These are phyloP conservation scores for Anser cygnoides DNA, from an alignment of 2,113 vertebrate species.

Conservation along the genomic window DNA sequence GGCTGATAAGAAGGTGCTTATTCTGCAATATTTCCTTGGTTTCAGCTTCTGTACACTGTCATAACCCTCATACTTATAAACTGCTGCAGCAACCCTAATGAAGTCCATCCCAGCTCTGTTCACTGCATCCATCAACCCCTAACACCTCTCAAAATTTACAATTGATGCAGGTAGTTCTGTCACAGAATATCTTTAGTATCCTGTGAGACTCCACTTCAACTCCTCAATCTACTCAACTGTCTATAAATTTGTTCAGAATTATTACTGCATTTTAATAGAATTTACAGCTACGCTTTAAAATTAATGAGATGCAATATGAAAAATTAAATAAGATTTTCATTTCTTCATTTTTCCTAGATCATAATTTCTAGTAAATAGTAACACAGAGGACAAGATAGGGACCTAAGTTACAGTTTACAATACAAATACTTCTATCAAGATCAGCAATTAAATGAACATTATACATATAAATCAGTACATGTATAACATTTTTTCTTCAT, in stretches of 20 bases:
- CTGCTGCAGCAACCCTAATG: not conserved
- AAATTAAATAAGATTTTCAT: not conserved
- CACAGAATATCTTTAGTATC: not conserved
- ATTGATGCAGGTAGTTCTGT: not conserved
- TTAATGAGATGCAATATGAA: not conserved
- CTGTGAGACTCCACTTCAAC: not conserved
- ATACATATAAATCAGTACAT: not conserved
- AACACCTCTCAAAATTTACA: not conserved
- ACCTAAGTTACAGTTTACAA: not conserved
- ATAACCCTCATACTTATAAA: not conserved
- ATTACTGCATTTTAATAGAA: not conserved
- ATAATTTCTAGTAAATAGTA: not conserved
- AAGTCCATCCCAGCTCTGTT: not conserved
- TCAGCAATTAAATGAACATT: not conserved
- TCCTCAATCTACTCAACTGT: not conserved
- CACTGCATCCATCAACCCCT: not conserved
- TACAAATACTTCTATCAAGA: not conserved
- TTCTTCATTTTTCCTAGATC: not conserved
- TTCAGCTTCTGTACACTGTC: not conserved
- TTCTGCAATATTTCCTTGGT: not conserved
- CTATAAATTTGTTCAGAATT: not conserved
- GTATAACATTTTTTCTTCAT: not conserved
- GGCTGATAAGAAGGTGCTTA: not conserved
- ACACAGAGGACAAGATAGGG: not conserved
- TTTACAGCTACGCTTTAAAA: not conserved